Evolutionary conservation across 1,140 invertebrate genomes (phyloP).

Genomic region (Drosophila eugracilis): DNA sequence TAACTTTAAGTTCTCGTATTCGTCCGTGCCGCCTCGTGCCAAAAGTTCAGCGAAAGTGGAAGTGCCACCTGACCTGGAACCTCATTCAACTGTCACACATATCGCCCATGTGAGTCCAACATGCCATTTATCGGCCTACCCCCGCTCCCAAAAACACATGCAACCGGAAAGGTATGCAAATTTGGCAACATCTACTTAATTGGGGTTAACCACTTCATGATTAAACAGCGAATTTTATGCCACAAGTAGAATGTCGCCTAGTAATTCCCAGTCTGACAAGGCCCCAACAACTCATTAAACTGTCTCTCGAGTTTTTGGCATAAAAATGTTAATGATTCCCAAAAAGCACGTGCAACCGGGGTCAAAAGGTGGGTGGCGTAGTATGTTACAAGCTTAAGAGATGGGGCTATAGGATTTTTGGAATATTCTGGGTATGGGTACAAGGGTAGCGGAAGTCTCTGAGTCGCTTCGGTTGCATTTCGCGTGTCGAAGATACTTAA

Average conservation of each 20-base stretch:
- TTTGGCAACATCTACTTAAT: constrained; percentile 45
- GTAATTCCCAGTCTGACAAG: constrained; percentile 24
- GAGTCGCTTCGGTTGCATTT: constrained; percentile 57
- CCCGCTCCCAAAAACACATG: constrained; percentile 13
- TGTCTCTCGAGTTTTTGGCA: constrained; percentile 63
- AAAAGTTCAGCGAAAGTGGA: constrained; percentile 50
- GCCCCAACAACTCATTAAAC: constrained; percentile 63
- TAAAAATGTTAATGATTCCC: constrained; percentile 37
- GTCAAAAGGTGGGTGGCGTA: constrained; percentile 17
- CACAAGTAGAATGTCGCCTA: constrained; percentile 37
- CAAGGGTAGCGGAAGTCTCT: constrained; percentile 24
- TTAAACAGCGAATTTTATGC: constrained; percentile 49
- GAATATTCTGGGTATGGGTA: constrained; percentile 9
- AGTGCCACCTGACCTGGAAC: constrained; percentile 27
- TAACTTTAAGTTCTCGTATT: constrained; percentile 16
- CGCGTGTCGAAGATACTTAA: constrained; percentile 84
- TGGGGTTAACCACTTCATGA: constrained; percentile 62
- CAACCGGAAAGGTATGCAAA: constrained; percentile 63
- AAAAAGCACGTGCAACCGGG: constrained; percentile 65
- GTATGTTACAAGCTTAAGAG: no score
- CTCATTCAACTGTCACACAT: constrained; percentile 40
- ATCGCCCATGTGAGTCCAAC: constrained; percentile 44
- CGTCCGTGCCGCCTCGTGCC: constrained; percentile 26
- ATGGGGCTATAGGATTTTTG: not conserved
- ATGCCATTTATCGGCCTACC: constrained; percentile 57